These are phyloP conservation scores for Drosophila sp. DNA, from an alignment of 1,140 invertebrate genomes.

Conservation along the genomic window DNA sequence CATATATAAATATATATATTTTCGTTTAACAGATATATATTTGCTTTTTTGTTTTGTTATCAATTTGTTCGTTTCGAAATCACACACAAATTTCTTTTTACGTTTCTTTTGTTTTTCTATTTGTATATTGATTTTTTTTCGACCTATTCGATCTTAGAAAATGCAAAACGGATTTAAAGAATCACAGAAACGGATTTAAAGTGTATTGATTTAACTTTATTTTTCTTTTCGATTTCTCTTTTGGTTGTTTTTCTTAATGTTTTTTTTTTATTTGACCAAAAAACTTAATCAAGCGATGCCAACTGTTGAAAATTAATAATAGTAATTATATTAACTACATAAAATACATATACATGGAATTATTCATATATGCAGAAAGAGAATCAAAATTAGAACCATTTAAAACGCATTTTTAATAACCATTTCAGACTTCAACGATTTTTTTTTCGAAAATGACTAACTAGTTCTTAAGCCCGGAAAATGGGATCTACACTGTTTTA, in stretches of 20 bases:
- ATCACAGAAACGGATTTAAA: constrained; percentile 50
- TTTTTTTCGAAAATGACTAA: too few relatives aligned
- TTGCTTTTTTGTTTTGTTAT: constrained; percentile 29
- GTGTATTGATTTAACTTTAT: background rate
- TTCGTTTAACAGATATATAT: constrained; percentile 40
- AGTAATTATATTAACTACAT: constrained; percentile 60
- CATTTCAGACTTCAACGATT: background rate
- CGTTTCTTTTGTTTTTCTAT: constrained; percentile 35
- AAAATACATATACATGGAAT: constrained; percentile 60
- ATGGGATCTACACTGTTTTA: too few relatives aligned
- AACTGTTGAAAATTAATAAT: constrained; percentile 75
- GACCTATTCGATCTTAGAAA: constrained; percentile 42
- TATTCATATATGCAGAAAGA: constrained; percentile 13
- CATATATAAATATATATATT: constrained; percentile 63
- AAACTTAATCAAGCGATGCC: constrained; percentile 75
- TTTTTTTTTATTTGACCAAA: constrained; percentile 23
- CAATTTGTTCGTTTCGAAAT: constrained; percentile 38
- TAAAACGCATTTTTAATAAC: background rate
- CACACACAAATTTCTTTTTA: constrained; percentile 45
- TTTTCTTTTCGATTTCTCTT: background rate
- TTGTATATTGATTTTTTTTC: constrained; percentile 25
- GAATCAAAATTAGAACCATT: constrained; percentile 4
- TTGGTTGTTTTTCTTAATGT: background rate
- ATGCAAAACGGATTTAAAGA: constrained; percentile 66
- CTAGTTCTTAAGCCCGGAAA: too few relatives aligned